Conservation (phyloP, 2,113 vertebrate genomes). For the Enhydra lutris region DNA sequence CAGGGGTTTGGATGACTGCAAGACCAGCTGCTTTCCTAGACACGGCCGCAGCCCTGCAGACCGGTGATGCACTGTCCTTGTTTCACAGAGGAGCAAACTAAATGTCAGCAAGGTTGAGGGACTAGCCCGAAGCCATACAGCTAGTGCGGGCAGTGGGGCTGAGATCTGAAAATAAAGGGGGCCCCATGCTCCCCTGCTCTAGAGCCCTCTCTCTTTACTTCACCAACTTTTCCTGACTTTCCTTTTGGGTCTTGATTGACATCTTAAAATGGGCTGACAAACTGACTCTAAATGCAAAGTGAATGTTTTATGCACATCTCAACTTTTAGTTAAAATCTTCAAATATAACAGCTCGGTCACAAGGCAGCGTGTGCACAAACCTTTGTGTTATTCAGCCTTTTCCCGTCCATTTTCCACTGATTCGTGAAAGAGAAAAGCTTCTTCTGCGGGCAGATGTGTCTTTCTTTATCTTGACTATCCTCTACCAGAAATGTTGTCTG, state of each 20-base stretch:
- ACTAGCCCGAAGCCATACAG: not conserved
- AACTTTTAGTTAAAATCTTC: slow-evolving; percentile 22
- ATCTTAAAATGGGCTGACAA: not conserved
- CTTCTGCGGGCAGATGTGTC: not conserved
- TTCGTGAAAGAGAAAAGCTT: not conserved
- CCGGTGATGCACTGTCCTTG: fast-evolving
- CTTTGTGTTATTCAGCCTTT: not conserved
- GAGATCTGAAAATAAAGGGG: not conserved
- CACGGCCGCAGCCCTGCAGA: not conserved
- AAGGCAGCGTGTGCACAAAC: not conserved
- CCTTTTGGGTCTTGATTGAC: not conserved
- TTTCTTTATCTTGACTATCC: not conserved
- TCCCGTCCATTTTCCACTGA: not conserved
- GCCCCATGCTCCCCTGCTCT: not conserved
- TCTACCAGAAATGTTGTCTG: not conserved
- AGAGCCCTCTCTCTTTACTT: not conserved
- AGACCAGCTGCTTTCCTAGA: not conserved
- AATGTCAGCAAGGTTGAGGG: not conserved
- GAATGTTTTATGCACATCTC: not conserved
- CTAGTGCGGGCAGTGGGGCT: not conserved
- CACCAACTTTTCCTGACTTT: not conserved
- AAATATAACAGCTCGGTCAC: not conserved
- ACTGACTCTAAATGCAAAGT: not conserved
- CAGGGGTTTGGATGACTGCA: not conserved
- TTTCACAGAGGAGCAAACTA: not conserved